Base-by-base conservation (phyloP, 2,888 invertebrate genomes). In the Cephus spinipes region DNA sequence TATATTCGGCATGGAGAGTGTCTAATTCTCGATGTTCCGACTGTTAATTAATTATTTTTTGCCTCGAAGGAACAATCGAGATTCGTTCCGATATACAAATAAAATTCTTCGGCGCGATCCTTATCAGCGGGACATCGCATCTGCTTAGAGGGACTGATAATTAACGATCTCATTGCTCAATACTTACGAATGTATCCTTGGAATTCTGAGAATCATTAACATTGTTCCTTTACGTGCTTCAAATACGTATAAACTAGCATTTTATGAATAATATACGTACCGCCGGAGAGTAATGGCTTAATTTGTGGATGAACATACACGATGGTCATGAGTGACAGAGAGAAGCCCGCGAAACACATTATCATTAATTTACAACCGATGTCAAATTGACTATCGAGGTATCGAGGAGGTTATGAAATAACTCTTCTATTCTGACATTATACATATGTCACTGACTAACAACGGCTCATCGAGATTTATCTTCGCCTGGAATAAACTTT, bases 341-440 rank as follows among this genome's bases (percentile, higher is more conserved):
- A 23, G 55, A 55, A 55, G 23, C 55, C 23, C 23, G 30, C 35
- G 12, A 76, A 71, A 76, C 73, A 76, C 30, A 88, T 88, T 87
- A 88, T 81, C 87, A 86, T 87, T 83, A 85, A 89, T 89, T 87
- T 87, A 83, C 87, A 86, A 85, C 84, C 77, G 79, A 79, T 83
- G 80, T 82, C 83, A 85, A 88, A 86, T 86, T 86, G 85, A 87
- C 84, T 87, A 83, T 83, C 83, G 84, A 83, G 80, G 83, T 80
- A 81, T 81, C 81, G 79, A 83, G 79, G 85, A 83, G 85, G 84
- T 83, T 85, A 83, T 85, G 85, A 84, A 86, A 86, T 86, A 73
- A 83, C 82, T 82, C 80, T 82, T 81, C 81, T 82, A 77, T 76
- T 74, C 75, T 74, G 55, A 55, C 55, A 55, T 23, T 55, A 55